Evolutionary conservation across 2,797 vertebrate genomes (phyloP), one percentile per base, ranked within the genome.

Genomic region (Falco naumanni): DNA sequence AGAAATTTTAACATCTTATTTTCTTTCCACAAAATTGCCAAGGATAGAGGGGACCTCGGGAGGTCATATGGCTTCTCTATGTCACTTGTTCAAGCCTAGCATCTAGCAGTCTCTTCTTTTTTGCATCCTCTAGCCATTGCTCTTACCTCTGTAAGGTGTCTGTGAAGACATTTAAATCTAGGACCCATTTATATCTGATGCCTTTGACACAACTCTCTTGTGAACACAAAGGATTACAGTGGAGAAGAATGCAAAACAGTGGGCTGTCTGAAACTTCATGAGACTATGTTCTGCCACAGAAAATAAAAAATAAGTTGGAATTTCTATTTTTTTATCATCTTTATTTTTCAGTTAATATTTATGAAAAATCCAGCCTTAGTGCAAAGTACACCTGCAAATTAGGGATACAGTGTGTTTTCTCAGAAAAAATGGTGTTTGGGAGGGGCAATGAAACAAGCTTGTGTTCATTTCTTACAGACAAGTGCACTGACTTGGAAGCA

Each of bases 251-350:
- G 14, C 13, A 83, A 50, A 68, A 29, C 22, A 3, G 4, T 21
- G 33, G n/a, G 16, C 20, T 29, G 14, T 47, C 3, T 71, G 22
- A 16, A 79, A 65, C 71, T 43, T 68, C 1, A 0, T 53, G 8
- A 9, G 6, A 16, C 19, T 0, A 7, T 20, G 10, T 16, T 72
- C 10, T 19, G 16, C 20, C 8, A 28, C 21, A 16, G 1, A 5
- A 76, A 79, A 37, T 45, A n/a, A 71, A 41, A 61, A 20, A 11
- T 28, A 31, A 39, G 11, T 43, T 37, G 15, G 34, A 25, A 61
- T 53, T 9, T 34, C 15, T 69, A 1, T 43, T 57, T 63, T 69
- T 81, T 13, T 24, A 2, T 61, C 39, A 15, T 39, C 9, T 71
- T 29, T 29, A 17, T 47, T 89, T 64, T 51, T 69, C 24, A 33